phyloP scores from a whole-genome alignment of 2,888 invertebrate genomes.

The Chaetoderma sp. region DNA sequence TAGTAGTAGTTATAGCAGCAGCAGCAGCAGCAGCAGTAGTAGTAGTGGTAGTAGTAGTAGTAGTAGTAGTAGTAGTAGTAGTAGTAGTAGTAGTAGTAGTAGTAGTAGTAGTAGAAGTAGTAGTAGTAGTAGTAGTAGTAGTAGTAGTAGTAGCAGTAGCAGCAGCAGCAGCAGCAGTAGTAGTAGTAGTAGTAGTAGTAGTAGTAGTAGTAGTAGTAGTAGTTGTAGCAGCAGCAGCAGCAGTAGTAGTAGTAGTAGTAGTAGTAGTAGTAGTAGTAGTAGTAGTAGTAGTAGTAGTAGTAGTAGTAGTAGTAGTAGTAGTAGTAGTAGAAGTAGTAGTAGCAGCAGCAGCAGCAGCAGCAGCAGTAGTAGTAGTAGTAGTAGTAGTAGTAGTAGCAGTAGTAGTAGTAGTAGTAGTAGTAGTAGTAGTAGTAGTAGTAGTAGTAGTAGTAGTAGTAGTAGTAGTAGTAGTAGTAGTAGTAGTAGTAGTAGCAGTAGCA shows the following conservation, averaged over 20 bases:
- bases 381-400: slow-evolving; percentile 1
- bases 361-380: not conserved
- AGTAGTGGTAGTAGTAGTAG: not conserved
- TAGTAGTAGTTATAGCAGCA: too few species aligned
- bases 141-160: not conserved
- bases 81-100: not conserved
- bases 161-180: too few species aligned
- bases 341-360: not conserved
- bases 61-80: not conserved
- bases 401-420: slow-evolving; percentile 18
- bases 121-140: not conserved
- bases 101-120: not conserved
- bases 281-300: not conserved
- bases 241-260: not conserved
- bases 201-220: not conserved
- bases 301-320: not conserved
- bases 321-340: slow-evolving; percentile 2
- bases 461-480: too few species aligned
- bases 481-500: too few species aligned
- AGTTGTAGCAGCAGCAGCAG: too few species aligned
- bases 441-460: slow-evolving; percentile 24
- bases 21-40: too few species aligned
- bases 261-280: not conserved
- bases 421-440: slow-evolving; percentile 28
- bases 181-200: not conserved